Evolutionary conservation across 92 coral and sea anemone genomes (phyloP), one percentile per base, ranked within the genome.

Genomic region (Parazoanthus atlanticus): DNA sequence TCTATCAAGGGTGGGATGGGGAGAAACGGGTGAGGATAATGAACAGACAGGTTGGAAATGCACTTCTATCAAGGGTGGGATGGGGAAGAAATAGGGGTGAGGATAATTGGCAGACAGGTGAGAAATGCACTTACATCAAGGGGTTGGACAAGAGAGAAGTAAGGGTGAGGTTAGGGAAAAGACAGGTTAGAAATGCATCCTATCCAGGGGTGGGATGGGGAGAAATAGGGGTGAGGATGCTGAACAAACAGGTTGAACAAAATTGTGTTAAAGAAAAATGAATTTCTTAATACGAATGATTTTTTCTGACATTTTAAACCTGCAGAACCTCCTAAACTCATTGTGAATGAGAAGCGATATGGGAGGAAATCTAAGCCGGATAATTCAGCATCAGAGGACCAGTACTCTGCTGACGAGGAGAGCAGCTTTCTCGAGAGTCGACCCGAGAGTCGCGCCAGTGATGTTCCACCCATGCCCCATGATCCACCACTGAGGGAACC

Each of bases 381-480:
- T 79, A 86, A 91, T 38, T 94, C 96, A 12, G 91, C 88, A 78
- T 95, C 99, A 40, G 99, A 96, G 58, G 96, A 96, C 85, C 80
- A 93, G 76, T 94, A 91, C 86, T 96, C 99, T 77, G 98, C 96
- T 25, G 99, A 96, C 86, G 99, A 96, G 82, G 99, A 96, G 82
- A 96, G 99, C 81, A 96, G 99, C 81, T 76, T 95, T 74, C 76
- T 93, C 79, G 96, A 95, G 31, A 97, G 97, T 80, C 93, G 92
- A 29, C 94, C 98, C 3, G 98, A 88, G 79, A 95, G 98, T 79
- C 96, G 91, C n/a, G 82, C 88, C 71, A 84, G 95, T 64, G 90
- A 87, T 28, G 36, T 74, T n/a, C 46, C 88, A 56, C 81, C 92
- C 21, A 87, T 91, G 58, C 77, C 91, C 31, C 94, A 90, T 47